Conservation (phyloP, 2,888 invertebrate species). For the Ecliptopera silaceata region DNA sequence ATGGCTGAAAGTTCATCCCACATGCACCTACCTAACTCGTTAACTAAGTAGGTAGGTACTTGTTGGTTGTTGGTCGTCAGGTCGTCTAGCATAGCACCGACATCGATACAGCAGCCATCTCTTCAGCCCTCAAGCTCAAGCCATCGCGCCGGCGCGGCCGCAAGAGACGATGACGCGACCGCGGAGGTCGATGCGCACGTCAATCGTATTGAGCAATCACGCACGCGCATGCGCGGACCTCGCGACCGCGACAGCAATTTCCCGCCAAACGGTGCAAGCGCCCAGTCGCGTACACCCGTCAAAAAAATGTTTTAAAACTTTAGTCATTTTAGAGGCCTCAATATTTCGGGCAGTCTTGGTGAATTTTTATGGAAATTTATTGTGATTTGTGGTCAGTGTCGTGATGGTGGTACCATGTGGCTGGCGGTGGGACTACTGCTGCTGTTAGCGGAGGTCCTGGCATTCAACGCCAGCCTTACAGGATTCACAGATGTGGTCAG, state of each 20-base stretch:
- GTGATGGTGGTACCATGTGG: slow-evolving; percentile 65
- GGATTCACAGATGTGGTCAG: slow-evolving; percentile 62
- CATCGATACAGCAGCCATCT: slow-evolving; percentile 6
- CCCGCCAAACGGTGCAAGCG: slow-evolving; percentile 70
- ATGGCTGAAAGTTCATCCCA: too few relatives aligned
- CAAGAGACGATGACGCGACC: slow-evolving; percentile 40
- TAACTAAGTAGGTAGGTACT: too few relatives aligned
- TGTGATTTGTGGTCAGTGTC: slow-evolving; percentile 39
- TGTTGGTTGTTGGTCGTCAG: slow-evolving; percentile 10
- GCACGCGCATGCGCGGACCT: slow-evolving; percentile 51
- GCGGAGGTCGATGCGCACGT: slow-evolving; percentile 52
- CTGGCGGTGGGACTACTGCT: slow-evolving; percentile 61
- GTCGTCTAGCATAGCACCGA: slow-evolving; percentile 24
- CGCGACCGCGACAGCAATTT: slow-evolving; percentile 73
- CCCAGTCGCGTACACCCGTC: slow-evolving; percentile 55
- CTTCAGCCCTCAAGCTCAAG: too few relatives aligned
- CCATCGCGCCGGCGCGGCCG: background rate
- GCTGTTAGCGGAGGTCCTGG: slow-evolving; percentile 59
- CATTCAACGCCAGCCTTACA: slow-evolving; percentile 60
- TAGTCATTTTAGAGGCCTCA: slow-evolving; percentile 30
- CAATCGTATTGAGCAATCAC: slow-evolving; percentile 67
- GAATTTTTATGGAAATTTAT: slow-evolving; percentile 29
- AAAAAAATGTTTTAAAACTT: slow-evolving; percentile 33
- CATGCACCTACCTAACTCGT: background rate
- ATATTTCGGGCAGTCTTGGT: slow-evolving; percentile 30